Conservation (phyloP, 2,888 invertebrate species). For the Leptarthrus brevirostris region DNA sequence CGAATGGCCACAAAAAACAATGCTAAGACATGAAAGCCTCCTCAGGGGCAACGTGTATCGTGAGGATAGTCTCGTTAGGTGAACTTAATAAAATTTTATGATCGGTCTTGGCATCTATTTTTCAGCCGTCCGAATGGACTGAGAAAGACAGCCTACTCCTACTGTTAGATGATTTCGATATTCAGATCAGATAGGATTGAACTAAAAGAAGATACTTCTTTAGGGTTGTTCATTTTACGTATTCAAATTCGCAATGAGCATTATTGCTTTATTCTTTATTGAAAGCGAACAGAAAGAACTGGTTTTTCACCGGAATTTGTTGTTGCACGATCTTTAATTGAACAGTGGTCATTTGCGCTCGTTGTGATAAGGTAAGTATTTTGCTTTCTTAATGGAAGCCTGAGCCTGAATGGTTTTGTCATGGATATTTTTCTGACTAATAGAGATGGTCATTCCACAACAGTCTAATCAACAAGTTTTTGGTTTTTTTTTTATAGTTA, state of each 20-base stretch:
- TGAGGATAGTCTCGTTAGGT: conserved; percentile 19
- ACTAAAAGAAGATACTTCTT: background rate
- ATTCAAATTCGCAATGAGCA: conserved; percentile 4
- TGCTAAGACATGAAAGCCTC: background rate
- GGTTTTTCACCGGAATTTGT: background rate
- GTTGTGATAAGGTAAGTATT: conserved; percentile 29
- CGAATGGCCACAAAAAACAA: conserved; percentile 2
- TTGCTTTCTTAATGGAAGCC: conserved; percentile 19
- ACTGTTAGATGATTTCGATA: background rate
- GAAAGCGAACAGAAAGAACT: background rate
- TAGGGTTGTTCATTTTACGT: conserved; percentile 2
- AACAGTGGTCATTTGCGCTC: conserved; percentile 17
- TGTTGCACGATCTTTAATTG: conserved; percentile 7
- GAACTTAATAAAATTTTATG: conserved; percentile 38
- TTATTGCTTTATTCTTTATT: conserved; percentile 3
- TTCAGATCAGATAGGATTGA: background rate
- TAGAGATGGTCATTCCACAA: background rate
- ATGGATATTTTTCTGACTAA: background rate
- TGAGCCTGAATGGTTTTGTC: conserved; percentile 11
- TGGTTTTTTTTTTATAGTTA: background rate
- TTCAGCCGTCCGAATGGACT: background rate
- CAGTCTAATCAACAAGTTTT: background rate
- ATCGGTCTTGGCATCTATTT: conserved; percentile 14
- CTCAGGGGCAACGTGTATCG: background rate
- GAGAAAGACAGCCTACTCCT: background rate